Conservation (phyloP, 2,113 vertebrate genomes). For the Notarius quadriscutis region DNA sequence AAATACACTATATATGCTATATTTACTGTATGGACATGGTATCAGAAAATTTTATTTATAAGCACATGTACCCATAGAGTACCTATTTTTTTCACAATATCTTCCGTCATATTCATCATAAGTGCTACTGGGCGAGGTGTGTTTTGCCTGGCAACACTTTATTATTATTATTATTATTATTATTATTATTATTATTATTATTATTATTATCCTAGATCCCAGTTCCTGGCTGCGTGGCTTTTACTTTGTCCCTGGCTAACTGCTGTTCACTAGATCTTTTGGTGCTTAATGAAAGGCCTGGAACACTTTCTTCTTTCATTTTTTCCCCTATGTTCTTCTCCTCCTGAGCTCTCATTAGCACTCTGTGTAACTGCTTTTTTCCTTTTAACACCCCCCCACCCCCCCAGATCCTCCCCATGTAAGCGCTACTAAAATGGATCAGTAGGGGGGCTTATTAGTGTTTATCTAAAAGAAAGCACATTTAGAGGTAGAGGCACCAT, state of each 20-base stretch:
- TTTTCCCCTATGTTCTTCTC: conserved; percentile 32
- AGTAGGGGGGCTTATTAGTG: conserved; percentile 43
- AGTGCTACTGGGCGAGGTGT: too few relatives aligned
- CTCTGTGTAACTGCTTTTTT: conserved; percentile 37
- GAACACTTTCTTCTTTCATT: conserved; percentile 41
- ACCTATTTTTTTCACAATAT: too few relatives aligned
- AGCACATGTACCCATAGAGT: too few relatives aligned
- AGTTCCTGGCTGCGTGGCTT: conserved; percentile 22
- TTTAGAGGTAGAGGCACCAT: conserved; percentile 8
- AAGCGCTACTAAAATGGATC: conserved; percentile 33
- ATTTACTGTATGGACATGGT: too few relatives aligned
- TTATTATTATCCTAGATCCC: conserved; percentile 12
- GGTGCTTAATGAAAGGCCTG: conserved; percentile 46
- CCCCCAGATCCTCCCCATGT: conserved; percentile 13
- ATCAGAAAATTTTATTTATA: too few relatives aligned
- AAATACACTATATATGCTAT: too few relatives aligned
- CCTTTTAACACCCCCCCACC: background rate
- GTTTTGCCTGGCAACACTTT: too few relatives aligned
- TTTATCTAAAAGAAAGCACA: conserved; percentile 40
- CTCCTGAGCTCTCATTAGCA: conserved; percentile 49
- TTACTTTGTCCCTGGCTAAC: conserved; percentile 28
- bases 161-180: background rate
- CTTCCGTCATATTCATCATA: too few relatives aligned
- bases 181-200: background rate
- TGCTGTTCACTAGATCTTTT: conserved; percentile 41